Evolutionary conservation across 2,888 invertebrate genomes (phyloP).

Genomic region (Muscina levida): DNA sequence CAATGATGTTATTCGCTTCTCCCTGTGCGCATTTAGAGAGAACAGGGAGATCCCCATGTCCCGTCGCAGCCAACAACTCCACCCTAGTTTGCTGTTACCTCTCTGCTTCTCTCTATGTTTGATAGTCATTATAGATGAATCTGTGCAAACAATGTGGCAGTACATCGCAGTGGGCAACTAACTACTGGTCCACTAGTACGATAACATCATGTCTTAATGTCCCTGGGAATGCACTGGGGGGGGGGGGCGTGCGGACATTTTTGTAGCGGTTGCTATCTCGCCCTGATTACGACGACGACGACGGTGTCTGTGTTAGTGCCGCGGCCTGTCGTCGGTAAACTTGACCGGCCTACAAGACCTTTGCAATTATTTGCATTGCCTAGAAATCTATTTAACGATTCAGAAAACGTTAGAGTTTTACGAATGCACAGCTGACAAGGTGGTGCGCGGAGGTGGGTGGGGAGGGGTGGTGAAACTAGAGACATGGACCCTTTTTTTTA

Average conservation of each 20-base stretch:
- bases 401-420: not conserved
- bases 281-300: too few species aligned
- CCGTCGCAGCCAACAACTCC: too few species aligned
- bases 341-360: conserved; percentile 25
- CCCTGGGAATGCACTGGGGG: not conserved
- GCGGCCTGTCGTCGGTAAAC: not conserved
- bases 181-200: not conserved
- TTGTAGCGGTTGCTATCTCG: not conserved
- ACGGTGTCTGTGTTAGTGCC: too few species aligned
- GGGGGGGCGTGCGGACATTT: not conserved
- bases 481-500: not conserved
- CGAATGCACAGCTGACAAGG: not conserved
- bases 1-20: too few species aligned
- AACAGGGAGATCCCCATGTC: too few species aligned
- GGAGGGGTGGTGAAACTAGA: too few species aligned
- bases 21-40: too few species aligned
- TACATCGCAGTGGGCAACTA: too few species aligned
- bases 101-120: too few species aligned
- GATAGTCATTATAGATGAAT: conserved; percentile 26
- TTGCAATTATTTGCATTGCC: conserved; percentile 28
- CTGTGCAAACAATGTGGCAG: too few species aligned
- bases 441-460: not conserved
- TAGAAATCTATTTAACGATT: not conserved
- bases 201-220: not conserved
- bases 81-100: too few species aligned